phyloP scores from a whole-genome alignment of 2,888 invertebrate genomes.

The Troilus luridus region DNA sequence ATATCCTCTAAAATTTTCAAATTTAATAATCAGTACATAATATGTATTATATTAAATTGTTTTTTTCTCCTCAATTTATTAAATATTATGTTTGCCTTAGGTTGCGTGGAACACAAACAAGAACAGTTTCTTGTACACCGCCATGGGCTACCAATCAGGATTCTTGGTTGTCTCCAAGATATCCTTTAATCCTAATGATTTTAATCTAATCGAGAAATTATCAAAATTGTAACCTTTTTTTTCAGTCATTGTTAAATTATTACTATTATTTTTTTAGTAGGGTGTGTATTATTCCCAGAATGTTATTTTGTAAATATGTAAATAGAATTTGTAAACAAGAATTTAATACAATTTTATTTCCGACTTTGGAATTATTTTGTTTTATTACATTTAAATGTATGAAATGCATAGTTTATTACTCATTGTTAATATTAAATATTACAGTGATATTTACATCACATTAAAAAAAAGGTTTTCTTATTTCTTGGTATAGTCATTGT shows the following conservation, averaged over 20 bases:
- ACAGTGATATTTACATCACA: background rate
- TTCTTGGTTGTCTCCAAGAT: constrained; percentile 68
- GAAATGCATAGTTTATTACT: background rate
- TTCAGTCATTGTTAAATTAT: background rate
- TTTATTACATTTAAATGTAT: background rate
- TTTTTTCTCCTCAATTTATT: background rate
- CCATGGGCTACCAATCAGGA: constrained; percentile 70
- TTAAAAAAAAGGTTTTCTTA: background rate
- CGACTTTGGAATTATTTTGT: background rate
- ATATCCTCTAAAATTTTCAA: too few species aligned
- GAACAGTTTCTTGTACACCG: constrained; percentile 70
- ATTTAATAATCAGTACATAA: background rate
- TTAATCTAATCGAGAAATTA: background rate
- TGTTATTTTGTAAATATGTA: constrained; percentile 42
- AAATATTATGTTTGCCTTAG: constrained; percentile 62
- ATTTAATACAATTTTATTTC: constrained; percentile 26
- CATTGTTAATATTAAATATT: constrained; percentile 3
- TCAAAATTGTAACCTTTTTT: constrained; percentile 10
- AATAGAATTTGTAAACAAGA: constrained; percentile 10
- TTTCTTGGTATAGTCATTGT: background rate
- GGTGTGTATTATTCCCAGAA: background rate
- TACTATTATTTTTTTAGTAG: background rate
- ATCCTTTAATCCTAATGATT: background rate
- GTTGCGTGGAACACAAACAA: constrained; percentile 72
- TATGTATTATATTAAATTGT: background rate